A percentile compares a stretch with the other conserved stretches of the same genome.
These are phyloP conservation scores for Otus sunia DNA, from an alignment of 2,113 vertebrate genomes.

Conservation along the genomic window DNA sequence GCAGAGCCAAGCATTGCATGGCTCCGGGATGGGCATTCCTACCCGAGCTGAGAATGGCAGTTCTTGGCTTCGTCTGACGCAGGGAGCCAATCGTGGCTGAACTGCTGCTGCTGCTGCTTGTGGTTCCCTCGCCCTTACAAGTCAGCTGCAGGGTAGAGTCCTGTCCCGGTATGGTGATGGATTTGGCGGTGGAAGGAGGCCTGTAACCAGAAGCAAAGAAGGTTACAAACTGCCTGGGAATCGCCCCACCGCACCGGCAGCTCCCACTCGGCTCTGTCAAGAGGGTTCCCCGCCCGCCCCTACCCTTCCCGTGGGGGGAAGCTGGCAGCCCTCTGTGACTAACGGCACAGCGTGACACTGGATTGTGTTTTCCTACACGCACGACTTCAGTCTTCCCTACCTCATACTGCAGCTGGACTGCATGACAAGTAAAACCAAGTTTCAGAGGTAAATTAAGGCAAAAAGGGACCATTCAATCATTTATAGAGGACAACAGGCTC, in stretches of 20 bases:
- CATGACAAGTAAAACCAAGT: not conserved
- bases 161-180: constrained; percentile 87
- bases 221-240: not conserved
- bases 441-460: not conserved
- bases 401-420: not conserved
- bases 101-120: constrained; percentile 40
- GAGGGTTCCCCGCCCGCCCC: not conserved
- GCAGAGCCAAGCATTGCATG: not conserved
- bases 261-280: not conserved
- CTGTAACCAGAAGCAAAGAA: not conserved
- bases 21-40: not conserved
- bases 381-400: not conserved
- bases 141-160: constrained; percentile 93
- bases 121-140: constrained; percentile 93
- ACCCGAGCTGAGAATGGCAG: constrained; percentile 88
- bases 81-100: constrained; percentile 75
- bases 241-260: accelerated
- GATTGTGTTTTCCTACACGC: not conserved
- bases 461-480: not conserved
- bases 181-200: constrained; percentile 89
- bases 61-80: constrained; percentile 78
- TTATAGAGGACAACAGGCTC: not conserved
- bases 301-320: not conserved
- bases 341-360: accelerated
- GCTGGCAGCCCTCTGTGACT: not conserved